These are phyloP conservation scores for Vesta saturnalis DNA, from an alignment of 2,888 invertebrate species.

Conservation along the genomic window DNA sequence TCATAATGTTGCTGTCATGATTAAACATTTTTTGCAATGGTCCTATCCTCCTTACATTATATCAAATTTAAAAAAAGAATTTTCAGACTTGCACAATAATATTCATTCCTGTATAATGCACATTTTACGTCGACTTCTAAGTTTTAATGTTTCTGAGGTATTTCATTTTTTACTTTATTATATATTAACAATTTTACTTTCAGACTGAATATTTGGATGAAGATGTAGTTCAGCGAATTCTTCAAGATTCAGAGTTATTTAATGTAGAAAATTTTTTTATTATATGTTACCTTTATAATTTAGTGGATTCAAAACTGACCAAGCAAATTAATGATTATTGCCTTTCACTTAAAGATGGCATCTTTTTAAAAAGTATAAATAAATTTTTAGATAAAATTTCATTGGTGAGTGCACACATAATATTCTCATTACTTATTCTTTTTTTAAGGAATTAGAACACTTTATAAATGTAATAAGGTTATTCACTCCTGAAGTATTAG, in stretches of 20 bases:
- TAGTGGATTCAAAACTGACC: constrained; percentile 51
- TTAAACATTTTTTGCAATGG: constrained; percentile 56
- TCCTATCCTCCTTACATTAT: constrained; percentile 59
- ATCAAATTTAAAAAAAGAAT: constrained; percentile 58
- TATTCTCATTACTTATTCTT: no score
- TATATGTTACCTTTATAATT: constrained; percentile 52
- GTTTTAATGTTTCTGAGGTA: constrained; percentile 81
- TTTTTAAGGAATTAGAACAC: constrained; percentile 35
- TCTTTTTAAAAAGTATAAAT: constrained; percentile 48
- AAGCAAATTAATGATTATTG: constrained; percentile 50
- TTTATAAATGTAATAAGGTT: neutral
- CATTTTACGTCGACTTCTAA: constrained; percentile 79
- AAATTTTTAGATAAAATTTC: constrained; percentile 51
- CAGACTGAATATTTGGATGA: constrained; percentile 57
- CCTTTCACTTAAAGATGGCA: constrained; percentile 17
- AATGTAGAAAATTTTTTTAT: constrained; percentile 54
- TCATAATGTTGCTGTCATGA: constrained; percentile 47
- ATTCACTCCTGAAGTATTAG: constrained; percentile 43
- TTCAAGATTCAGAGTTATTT: constrained; percentile 53
- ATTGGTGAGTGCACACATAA: constrained; percentile 53
- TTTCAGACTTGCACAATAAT: constrained; percentile 65
- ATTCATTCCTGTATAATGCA: constrained; percentile 74
- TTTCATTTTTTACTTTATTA: constrained; percentile 35
- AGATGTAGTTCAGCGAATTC: constrained; percentile 49
- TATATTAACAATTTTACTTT: constrained; percentile 39